phyloP scores from a whole-genome alignment of 2,113 vertebrate species.

The Speoplatyrhinus poulsoni region DNA sequence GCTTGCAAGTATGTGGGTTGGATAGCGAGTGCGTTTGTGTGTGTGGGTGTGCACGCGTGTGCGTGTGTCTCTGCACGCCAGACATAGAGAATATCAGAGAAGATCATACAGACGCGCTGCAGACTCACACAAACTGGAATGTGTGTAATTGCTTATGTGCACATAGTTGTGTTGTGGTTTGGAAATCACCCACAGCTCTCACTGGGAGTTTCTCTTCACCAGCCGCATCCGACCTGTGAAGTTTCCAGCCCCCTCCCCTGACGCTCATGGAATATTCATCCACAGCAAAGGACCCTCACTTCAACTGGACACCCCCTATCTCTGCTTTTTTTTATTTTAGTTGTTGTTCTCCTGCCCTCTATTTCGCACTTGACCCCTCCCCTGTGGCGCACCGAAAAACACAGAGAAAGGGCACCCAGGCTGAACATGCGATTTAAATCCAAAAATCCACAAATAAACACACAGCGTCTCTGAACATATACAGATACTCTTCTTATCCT shows the following conservation, averaged over 20 bases:
- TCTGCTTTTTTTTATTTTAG: background rate
- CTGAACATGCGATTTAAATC: too few relatives aligned
- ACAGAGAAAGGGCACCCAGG: too few relatives aligned
- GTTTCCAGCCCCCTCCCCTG: slow-evolving; percentile 21
- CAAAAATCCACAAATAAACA: too few relatives aligned
- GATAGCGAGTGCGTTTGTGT: background rate
- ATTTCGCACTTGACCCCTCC: background rate
- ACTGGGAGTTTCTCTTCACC: slow-evolving; percentile 11
- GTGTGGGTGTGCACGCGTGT: background rate
- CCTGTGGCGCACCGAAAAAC: too few relatives aligned
- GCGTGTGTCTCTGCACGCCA: background rate
- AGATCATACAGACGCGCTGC: too few relatives aligned
- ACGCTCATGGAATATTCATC: slow-evolving; percentile 45
- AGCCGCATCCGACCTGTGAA: slow-evolving; percentile 23
- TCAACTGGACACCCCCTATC: background rate
- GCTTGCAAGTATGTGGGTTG: background rate
- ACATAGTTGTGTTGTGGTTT: slow-evolving; percentile 17
- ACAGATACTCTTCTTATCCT: too few relatives aligned
- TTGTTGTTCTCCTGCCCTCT: background rate
- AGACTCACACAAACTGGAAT: too few relatives aligned
- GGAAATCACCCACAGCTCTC: slow-evolving; percentile 25
- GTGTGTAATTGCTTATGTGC: too few relatives aligned
- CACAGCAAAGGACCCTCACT: slow-evolving; percentile 26
- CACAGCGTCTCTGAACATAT: too few relatives aligned
- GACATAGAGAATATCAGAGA: background rate